These are phyloP conservation scores for Neoaliturus tenellus DNA, from an alignment of 2,888 invertebrate genomes.

Conservation along the genomic window DNA sequence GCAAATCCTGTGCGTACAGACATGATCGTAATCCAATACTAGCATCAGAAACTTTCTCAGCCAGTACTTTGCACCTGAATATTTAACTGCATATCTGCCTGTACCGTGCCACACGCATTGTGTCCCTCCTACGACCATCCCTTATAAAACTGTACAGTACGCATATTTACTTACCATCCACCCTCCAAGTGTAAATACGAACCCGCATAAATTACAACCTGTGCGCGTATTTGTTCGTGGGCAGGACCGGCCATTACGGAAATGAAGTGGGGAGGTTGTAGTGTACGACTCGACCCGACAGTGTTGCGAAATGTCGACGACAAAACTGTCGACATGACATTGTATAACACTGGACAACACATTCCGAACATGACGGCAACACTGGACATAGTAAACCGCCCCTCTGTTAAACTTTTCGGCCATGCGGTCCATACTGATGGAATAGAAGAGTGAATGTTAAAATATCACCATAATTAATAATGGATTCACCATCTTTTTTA, in stretches of 20 bases:
- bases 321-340: background rate
- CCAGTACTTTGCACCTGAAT: no score
- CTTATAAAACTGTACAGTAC: background rate
- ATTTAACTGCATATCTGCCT: no score
- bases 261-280: background rate
- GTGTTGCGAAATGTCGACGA: background rate
- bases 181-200: constrained; percentile 5
- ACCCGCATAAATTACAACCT: background rate
- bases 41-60: no score
- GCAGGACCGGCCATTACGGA: constrained; percentile 3
- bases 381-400: background rate
- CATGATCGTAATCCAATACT: no score
- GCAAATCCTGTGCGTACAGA: no score
- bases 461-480: no score
- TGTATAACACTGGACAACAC: no score
- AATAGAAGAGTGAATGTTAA: no score
- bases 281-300: background rate
- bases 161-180: background rate
- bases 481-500: no score
- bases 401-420: background rate
- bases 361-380: no score
- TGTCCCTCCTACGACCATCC: no score
- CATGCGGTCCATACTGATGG: background rate
- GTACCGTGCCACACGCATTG: no score
- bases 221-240: background rate